Base-by-base conservation (phyloP, 2,797 vertebrate species). In the Notamacropus eugenii region DNA sequence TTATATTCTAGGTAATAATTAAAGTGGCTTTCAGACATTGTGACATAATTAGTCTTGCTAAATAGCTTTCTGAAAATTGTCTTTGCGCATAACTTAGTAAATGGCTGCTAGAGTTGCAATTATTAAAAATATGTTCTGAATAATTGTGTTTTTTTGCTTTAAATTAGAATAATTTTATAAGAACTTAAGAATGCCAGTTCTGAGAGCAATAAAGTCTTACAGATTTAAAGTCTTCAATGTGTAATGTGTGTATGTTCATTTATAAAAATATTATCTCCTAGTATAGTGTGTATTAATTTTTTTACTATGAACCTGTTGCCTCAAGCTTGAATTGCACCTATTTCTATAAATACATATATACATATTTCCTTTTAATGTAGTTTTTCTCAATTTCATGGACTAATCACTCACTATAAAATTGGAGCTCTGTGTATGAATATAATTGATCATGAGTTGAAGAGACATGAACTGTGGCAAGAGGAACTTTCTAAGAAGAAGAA, bases 341-440 rank as follows among this genome's bases (percentile, higher is more conserved):
- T 93, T 96, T 59, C n/a, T 95, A 94, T 92, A 93, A 96, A 94
- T 93, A 54, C 87, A 54, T 96, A 50, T 95, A 96, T 93, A 97
- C 96, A 96, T 92, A 1, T 97, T 55, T 98, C 95, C 62, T 97
- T 98, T 98, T 95, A 96, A 95, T 96, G 12, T 59, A 99, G 99
- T 97, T 99, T 99, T 99, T 99, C 99, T 97, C 99, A 99, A 92
- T 99, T 99, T 98, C 99, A 99, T 67, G 99, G 99, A 91, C 98
- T 99, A 96, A 99, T 99, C 97, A 99, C 99, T 55, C 99, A 99
- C 97, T 99, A 99, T 97, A 99, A 99, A 99, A 99, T 99, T 34
- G 99, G 99, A 94, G 99, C 99, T 50, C 98, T 99, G 0, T 99
- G 99, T 95, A 99, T 99, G 99, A 99, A 99, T 98, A 99, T 99